A percentile compares a stretch with the other conserved stretches of the same genome.
phyloP scores from a whole-genome alignment of 2,888 invertebrate genomes.

The Ischnura elegans region DNA sequence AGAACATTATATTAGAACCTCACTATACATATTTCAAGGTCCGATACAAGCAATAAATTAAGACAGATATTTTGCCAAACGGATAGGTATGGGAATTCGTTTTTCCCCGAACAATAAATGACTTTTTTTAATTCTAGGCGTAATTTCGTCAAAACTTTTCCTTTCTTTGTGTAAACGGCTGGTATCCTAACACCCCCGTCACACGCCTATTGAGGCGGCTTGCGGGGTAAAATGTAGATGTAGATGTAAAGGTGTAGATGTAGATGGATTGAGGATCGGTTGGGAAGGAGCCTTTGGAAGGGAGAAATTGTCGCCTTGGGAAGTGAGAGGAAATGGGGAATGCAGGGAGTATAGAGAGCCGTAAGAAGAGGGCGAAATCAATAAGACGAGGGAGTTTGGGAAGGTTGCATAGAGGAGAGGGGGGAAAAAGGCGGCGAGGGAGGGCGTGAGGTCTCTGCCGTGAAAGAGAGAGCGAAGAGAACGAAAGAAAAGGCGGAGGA shows the following conservation, averaged over 20 bases:
- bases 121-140: too few species aligned
- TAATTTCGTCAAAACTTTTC: too few species aligned
- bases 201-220: too few species aligned
- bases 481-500: background rate
- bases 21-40: too few species aligned
- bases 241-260: background rate
- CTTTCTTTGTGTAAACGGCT: too few species aligned
- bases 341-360: background rate
- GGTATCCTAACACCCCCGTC: too few species aligned
- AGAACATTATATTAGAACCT: too few species aligned
- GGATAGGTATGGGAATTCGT: too few species aligned
- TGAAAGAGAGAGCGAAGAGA: background rate
- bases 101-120: too few species aligned
- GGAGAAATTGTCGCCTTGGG: background rate
- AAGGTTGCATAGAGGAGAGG: background rate
- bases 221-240: background rate
- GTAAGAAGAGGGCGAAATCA: background rate
- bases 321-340: background rate
- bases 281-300: background rate
- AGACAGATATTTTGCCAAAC: too few species aligned
- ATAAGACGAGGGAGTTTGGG: background rate
- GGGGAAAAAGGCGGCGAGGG: background rate
- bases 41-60: too few species aligned
- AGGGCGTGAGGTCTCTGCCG: background rate
- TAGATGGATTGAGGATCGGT: background rate